Conservation (phyloP, 2,797 vertebrate genomes). For the Megaceryle alcyon region DNA sequence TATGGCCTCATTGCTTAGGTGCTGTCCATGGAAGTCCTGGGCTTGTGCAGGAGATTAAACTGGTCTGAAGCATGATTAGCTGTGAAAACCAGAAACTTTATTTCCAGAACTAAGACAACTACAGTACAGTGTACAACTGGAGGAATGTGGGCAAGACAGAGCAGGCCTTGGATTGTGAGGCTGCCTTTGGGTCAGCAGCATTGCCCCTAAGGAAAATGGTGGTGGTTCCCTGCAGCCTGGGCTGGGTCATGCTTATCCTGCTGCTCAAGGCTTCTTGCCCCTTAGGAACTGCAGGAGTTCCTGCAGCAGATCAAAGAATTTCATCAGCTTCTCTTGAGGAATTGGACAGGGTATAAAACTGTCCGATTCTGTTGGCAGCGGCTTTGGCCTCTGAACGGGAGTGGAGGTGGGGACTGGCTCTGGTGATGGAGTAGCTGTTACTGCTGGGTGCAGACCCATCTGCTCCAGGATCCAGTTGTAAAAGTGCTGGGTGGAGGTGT, state of each 20-base stretch:
- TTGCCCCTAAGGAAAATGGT: too few species aligned
- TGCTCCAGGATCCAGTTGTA: neutral
- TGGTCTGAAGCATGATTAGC: neutral
- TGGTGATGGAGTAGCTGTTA: fast-evolving
- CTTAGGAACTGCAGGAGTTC: neutral
- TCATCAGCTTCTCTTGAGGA: neutral
- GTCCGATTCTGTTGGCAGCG: fast-evolving
- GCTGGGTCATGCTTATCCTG: too few species aligned
- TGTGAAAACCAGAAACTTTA: too few species aligned
- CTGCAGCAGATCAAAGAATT: neutral
- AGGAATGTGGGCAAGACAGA: too few species aligned
- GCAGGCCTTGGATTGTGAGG: too few species aligned
- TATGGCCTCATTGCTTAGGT: too few species aligned
- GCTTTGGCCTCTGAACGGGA: fast-evolving
- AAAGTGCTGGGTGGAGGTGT: neutral
- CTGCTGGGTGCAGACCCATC: neutral
- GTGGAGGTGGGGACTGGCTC: too few species aligned
- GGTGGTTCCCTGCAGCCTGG: too few species aligned
- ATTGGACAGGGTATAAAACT: fast-evolving
- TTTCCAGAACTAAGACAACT: too few species aligned
- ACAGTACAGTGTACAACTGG: too few species aligned
- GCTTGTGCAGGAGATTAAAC: neutral
- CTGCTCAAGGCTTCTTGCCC: neutral
- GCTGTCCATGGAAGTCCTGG: neutral
- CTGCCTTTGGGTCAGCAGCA: too few species aligned